Evolutionary conservation across 2,888 invertebrate genomes (phyloP), one percentile per base, ranked within the genome.

Genomic region (Nineta flava): DNA sequence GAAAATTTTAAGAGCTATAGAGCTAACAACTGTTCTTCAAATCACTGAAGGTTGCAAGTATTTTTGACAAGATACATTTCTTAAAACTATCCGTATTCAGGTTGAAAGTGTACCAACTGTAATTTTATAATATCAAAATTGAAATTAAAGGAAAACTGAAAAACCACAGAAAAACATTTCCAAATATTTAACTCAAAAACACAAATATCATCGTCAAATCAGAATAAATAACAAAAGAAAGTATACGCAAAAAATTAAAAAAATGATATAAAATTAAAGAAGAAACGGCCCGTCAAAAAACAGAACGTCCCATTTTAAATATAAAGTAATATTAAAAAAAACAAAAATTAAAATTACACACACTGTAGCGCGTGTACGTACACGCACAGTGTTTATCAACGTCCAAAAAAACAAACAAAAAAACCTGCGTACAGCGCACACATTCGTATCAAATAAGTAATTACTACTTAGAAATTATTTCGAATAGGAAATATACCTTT

Each of bases 261-360:
- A 26, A 26, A 26, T 26, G 26, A 26, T 26, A 38, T 13, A 38
- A 38, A 38, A 38, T 38, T 38, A 7, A 38, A 38, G 12, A n/a
- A 16, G 5, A 21, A 43, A 43, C 43, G 43, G 43, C 17, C 43
- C 43, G 43, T 43, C 43, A 21, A 19, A 26, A 19, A 19, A 43
- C 43, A 43, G 43, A 43, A 43, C 43, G 43, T 43, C 43, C 43
- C 43, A 19, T 19, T 19, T 21, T n/a, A 43, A 40, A 16, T 40
- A 40, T 16, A 16, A 38, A 13, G 38, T 38, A 38, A 38, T 38
- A 38, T 38, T 38, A 13, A 38, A 13, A 38, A 38, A 38, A 13
- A 38, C 38, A n/a, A 38, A n/a, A 15, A 26, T 38, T 38, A 13
- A 13, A 38, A 38, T 38, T 15, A 38, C 38, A 15, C 26, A 26